A percentile compares a stretch with the other conserved stretches of the same genome.
phyloP scores from a whole-genome alignment of 2,888 invertebrate species.

The Eudiplozoon nipponicum region DNA sequence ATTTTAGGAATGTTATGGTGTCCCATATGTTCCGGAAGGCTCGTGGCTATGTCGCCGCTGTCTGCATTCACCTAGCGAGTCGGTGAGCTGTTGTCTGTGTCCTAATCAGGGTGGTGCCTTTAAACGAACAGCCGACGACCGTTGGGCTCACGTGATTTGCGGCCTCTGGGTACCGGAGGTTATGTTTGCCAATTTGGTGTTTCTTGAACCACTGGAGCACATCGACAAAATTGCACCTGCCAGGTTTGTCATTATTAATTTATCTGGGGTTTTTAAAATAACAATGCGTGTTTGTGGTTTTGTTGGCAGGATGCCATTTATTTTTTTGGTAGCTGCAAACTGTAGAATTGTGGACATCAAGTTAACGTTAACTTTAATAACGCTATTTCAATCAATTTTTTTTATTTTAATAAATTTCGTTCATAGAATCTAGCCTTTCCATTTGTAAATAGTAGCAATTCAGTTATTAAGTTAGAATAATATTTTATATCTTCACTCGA shows the following conservation, averaged over 20 bases:
- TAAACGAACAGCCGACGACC: slow-evolving; percentile 69
- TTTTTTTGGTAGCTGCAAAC: too few relatives aligned
- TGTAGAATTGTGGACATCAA: too few relatives aligned
- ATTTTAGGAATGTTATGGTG: slow-evolving; percentile 57
- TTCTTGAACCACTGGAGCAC: slow-evolving; percentile 82
- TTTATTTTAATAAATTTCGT: too few relatives aligned
- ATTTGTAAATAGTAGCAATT: too few relatives aligned
- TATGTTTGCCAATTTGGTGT: slow-evolving; percentile 33
- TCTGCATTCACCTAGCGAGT: slow-evolving; percentile 65
- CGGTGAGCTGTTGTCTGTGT: slow-evolving; percentile 82
- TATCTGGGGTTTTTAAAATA: too few relatives aligned
- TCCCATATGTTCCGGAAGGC: slow-evolving; percentile 77
- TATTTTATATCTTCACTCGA: too few relatives aligned
- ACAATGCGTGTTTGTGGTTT: too few relatives aligned
- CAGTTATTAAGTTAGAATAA: too few relatives aligned
- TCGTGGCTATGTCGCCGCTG: slow-evolving; percentile 87
- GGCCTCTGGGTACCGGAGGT: slow-evolving; percentile 95
- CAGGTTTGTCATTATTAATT: slow-evolving; percentile 26
- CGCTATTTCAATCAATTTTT: too few relatives aligned
- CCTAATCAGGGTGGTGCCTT: slow-evolving; percentile 91
- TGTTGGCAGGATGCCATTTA: too few relatives aligned
- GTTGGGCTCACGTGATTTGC: slow-evolving; percentile 94
- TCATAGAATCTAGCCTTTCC: too few relatives aligned
- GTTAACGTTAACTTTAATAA: too few relatives aligned
- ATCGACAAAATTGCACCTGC: slow-evolving; percentile 75